A percentile compares a stretch with the other conserved stretches of the same genome.
These are phyloP conservation scores for Catostylus mosaicus DNA, from an alignment of 30 jellyfish, hydroid and myxozoan species.

Conservation along the genomic window DNA sequence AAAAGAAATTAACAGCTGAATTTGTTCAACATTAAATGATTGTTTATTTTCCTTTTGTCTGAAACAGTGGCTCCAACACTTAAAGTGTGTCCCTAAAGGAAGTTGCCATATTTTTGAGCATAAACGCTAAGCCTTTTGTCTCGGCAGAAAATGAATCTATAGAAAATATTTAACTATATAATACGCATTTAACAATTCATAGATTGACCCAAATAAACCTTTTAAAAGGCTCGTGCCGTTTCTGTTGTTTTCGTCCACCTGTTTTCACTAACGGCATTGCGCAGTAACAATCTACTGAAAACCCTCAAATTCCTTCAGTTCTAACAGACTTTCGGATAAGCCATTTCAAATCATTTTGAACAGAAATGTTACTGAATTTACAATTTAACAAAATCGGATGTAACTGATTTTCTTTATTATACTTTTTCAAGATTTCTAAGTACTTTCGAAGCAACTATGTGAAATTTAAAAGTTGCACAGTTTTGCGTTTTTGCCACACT, in stretches of 20 bases:
- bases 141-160: slow-evolving; percentile 4
- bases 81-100: not conserved
- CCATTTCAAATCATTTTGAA: not conserved
- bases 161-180: slow-evolving; percentile 23
- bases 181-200: slow-evolving; percentile 9
- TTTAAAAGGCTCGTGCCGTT: slow-evolving; percentile 42
- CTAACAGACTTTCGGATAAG: not conserved
- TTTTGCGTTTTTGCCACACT: too few species aligned
- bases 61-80: not conserved
- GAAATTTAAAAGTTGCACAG: too few species aligned
- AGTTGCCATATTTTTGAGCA: slow-evolving; percentile 46
- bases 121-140: slow-evolving; percentile 4
- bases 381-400: too few species aligned
- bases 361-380: too few species aligned
- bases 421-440: too few species aligned
- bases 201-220: slow-evolving; percentile 19
- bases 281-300: slow-evolving; percentile 4
- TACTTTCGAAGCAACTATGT: too few species aligned
- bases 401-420: too few species aligned
- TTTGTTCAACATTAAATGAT: not conserved
- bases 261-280: slow-evolving; percentile 34
- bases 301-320: not conserved
- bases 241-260: slow-evolving; percentile 73
- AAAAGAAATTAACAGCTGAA: not conserved
- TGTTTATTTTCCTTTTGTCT: not conserved